Conservation (phyloP, 2,113 vertebrate species). For the Paraplagusia blochii region DNA sequence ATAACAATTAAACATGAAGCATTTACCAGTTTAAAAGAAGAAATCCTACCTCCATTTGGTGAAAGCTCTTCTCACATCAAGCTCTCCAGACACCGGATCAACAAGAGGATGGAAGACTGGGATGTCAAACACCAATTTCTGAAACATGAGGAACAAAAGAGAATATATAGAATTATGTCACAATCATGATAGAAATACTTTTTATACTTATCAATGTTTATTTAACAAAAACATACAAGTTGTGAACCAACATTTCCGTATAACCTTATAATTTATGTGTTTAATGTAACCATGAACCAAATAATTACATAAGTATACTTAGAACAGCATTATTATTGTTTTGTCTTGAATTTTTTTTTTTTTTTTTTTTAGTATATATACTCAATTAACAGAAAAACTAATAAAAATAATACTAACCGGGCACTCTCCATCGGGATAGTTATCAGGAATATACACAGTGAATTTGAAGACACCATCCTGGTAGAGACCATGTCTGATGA, state of each 20-base stretch:
- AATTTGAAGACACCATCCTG: slow-evolving; percentile 99
- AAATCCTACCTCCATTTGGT: slow-evolving; percentile 92
- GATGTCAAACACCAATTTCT: slow-evolving; percentile 95
- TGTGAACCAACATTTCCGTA: too few relatives aligned
- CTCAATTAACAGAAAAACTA: too few relatives aligned
- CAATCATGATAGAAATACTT: too few relatives aligned
- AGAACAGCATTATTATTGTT: too few relatives aligned
- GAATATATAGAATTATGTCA: neutral
- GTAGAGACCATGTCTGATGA: slow-evolving; percentile 95
- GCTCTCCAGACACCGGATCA: slow-evolving; percentile 90
- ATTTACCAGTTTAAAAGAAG: neutral
- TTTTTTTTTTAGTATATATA: neutral
- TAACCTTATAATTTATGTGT: too few relatives aligned
- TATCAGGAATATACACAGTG: slow-evolving; percentile 98
- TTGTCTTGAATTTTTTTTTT: too few relatives aligned
- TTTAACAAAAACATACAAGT: too few relatives aligned
- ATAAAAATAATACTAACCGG: slow-evolving; percentile 71
- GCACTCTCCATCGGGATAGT: slow-evolving; percentile 97
- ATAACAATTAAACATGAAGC: too few relatives aligned
- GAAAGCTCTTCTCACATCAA: slow-evolving; percentile 96
- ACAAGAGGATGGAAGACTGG: slow-evolving; percentile 96
- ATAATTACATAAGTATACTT: too few relatives aligned
- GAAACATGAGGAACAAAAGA: slow-evolving; percentile 6
- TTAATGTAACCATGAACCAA: too few relatives aligned
- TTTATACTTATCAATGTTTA: too few relatives aligned